phyloP scores from a whole-genome alignment of 2,113 vertebrate genomes.

The Pyrgilauda ruficollis region DNA sequence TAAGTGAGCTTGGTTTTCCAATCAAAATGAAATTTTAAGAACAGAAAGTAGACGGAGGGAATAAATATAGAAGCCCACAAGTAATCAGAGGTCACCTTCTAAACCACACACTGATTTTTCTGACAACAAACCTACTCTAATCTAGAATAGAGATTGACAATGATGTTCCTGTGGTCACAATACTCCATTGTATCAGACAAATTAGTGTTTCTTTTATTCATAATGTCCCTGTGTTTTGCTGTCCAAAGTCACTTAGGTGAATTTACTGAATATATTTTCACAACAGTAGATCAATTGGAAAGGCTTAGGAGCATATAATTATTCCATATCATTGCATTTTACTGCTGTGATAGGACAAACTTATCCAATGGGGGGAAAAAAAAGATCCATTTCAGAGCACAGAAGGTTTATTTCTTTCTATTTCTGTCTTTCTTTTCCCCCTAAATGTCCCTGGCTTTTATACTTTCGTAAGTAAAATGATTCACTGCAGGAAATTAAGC shows the following conservation, averaged over 20 bases:
- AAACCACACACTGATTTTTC: slow-evolving; percentile 1
- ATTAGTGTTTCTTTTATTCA: slow-evolving; percentile 41
- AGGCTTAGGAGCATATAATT: slow-evolving; percentile 40
- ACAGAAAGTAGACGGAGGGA: not conserved
- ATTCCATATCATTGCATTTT: slow-evolving; percentile 47
- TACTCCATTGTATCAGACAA: not conserved
- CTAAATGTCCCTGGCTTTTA: not conserved
- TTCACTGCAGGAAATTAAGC: slow-evolving; percentile 52
- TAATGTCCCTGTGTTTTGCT: slow-evolving; percentile 24
- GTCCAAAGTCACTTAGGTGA: slow-evolving; percentile 53
- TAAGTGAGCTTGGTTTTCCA: not conserved
- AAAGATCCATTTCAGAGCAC: not conserved
- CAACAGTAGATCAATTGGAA: slow-evolving; percentile 41
- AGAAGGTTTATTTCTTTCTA: not conserved
- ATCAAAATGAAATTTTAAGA: not conserved
- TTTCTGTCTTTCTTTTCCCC: not conserved
- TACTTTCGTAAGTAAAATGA: slow-evolving; percentile 46
- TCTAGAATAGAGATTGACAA: not conserved
- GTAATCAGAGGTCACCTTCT: not conserved
- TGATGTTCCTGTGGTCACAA: slow-evolving; percentile 17
- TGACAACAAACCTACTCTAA: slow-evolving; percentile 7
- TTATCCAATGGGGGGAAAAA: not conserved
- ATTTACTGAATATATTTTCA: slow-evolving; percentile 47
- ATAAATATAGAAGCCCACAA: not conserved
- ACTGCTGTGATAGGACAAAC: slow-evolving; percentile 22